A percentile compares a stretch with the other conserved stretches of the same genome.
These are phyloP conservation scores for Trachymyrmex septentrionalis DNA, from an alignment of 1,140 invertebrate genomes.

Conservation along the genomic window DNA sequence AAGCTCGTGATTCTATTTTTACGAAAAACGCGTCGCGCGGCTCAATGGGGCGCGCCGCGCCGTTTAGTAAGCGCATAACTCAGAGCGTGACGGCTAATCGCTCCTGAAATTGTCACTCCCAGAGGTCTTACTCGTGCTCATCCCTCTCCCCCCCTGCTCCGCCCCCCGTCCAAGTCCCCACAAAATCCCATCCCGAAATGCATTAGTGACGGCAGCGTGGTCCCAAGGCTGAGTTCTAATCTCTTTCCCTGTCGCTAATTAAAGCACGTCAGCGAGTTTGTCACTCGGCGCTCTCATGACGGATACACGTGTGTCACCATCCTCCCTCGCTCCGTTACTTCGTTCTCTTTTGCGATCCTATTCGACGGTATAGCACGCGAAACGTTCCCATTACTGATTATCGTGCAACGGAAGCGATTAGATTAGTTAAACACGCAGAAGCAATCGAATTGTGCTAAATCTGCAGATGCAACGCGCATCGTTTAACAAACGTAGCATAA, in stretches of 20 bases:
- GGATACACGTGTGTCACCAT: constrained; percentile 55
- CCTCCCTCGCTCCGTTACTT: constrained; percentile 55
- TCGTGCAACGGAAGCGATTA: background rate
- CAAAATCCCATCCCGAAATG: constrained; percentile 72
- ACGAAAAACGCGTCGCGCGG: constrained; percentile 75
- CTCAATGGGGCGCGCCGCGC: constrained; percentile 77
- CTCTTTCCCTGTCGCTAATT: constrained; percentile 76
- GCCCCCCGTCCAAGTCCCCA: background rate
- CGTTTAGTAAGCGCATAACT: constrained; percentile 84
- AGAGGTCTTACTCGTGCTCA: constrained; percentile 80
- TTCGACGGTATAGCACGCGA: background rate
- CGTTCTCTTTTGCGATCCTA: constrained; percentile 18
- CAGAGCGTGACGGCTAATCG: constrained; percentile 85
- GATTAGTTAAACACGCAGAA: background rate
- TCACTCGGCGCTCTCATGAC: constrained; percentile 52
- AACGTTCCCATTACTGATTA: background rate
- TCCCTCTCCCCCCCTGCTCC: background rate
- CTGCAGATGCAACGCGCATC: background rate
- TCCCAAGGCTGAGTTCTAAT: constrained; percentile 69
- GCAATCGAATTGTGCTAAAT: background rate
- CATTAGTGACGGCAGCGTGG: constrained; percentile 76
- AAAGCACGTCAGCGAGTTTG: constrained; percentile 77
- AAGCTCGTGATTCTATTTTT: constrained; percentile 79
- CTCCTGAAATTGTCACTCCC: constrained; percentile 85
- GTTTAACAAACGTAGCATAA: background rate